Evolutionary conservation across 1,140 invertebrate species (phyloP).

Genomic region (Magallana gigas): DNA sequence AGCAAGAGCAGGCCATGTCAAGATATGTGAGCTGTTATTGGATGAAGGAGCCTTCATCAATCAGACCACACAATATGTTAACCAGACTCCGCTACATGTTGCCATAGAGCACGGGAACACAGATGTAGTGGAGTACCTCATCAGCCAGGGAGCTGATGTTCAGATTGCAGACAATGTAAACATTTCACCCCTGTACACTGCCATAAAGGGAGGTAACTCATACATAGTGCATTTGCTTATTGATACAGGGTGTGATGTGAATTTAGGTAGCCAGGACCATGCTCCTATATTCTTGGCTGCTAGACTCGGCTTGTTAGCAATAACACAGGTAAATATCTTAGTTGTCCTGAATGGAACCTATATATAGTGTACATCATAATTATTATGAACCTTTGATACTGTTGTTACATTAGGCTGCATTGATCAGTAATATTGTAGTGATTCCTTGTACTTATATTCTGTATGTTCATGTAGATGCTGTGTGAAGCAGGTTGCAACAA

Average conservation of each 20-base stretch:
- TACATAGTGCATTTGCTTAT: slow-evolving; percentile 62
- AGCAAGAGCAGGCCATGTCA: slow-evolving; percentile 55
- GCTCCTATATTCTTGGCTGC: slow-evolving; percentile 69
- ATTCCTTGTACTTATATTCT: neutral
- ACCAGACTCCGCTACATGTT: slow-evolving; percentile 65
- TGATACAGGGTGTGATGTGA: slow-evolving; percentile 66
- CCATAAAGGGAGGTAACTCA: slow-evolving; percentile 61
- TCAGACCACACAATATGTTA: slow-evolving; percentile 55
- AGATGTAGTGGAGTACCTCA: slow-evolving; percentile 58
- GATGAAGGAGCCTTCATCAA: slow-evolving; percentile 65
- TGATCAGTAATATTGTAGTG: too few species aligned
- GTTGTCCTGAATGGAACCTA: neutral
- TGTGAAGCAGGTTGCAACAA: slow-evolving; percentile 66
- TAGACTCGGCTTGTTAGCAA: slow-evolving; percentile 63
- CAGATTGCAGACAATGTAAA: slow-evolving; percentile 70
- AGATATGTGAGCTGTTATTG: slow-evolving; percentile 61
- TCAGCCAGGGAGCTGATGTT: slow-evolving; percentile 63
- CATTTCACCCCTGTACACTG: slow-evolving; percentile 72
- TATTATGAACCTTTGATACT: neutral
- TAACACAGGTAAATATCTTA: slow-evolving; percentile 62
- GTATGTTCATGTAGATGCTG: slow-evolving; percentile 61
- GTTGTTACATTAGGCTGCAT: neutral
- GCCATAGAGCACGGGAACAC: slow-evolving; percentile 61
- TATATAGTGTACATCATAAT: neutral
- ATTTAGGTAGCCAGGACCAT: slow-evolving; percentile 73